Base-by-base conservation (phyloP, 1,140 invertebrate species). In the Drosophila seguyi region DNA sequence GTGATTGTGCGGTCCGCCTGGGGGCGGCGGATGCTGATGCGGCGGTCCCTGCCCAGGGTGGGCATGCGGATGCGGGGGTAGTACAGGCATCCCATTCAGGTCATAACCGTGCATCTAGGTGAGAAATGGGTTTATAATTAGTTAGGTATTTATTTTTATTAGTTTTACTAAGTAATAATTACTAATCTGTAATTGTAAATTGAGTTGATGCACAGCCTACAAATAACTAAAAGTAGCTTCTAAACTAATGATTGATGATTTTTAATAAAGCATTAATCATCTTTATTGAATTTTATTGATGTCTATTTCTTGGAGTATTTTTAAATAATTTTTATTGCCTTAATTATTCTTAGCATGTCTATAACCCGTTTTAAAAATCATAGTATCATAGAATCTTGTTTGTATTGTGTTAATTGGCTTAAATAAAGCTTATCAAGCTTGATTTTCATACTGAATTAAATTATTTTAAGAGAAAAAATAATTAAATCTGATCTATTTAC, bases 71-170 rank as follows among this genome's bases (percentile, higher is more conserved):
- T 93, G 93, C 20, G 88, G 92, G 59, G 91, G 92, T 74, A 92
- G 90, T 57, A 88, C 93, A 47, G 92, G 93, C 80, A 94, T 93
- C 13, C 93, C 94, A 45, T 95, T 95, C 60, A 97, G 93, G 92
- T 97, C 97, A 90, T 97, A 97, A 27, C 97, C 97, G 80, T 98
- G 97, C 97, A 98, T 97, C 97, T 98, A 93, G 2, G 6, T 7
- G 16, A 29, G 14, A 11, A 20, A 41, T 10, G 2, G 22, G 13
- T 20, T 16, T 8, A 0, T n/a, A 18, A 52, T 38, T 4, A 20
- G 25, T 10, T 0, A 3, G 7, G 1, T 11, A 11, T 31, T 31
- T 11, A 31, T 31, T 14, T n/a, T 29, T 22, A 22, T 36, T 52
- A 16, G 20, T 22, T 22, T 18, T 7, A 1, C n/a, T 56, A 27